Evolutionary conservation across 1,140 invertebrate species (phyloP).

Genomic region (Latrodectus geometricus): DNA sequence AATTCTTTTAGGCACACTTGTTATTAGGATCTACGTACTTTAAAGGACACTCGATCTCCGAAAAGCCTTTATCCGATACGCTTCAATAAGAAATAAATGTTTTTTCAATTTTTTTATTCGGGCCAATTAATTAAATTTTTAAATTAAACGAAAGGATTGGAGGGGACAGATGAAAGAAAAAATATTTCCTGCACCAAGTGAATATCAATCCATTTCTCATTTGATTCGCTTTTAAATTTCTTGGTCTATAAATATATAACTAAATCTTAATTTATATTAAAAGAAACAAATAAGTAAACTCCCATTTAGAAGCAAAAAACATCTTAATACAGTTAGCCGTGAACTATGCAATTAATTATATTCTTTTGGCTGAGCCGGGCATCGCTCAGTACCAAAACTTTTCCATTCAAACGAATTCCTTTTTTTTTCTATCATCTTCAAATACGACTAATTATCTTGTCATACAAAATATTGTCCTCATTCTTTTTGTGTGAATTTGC

Average conservation of each 20-base stretch:
- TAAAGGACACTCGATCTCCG: slow-evolving; percentile 28
- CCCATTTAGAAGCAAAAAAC: slow-evolving; percentile 41
- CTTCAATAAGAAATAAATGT: slow-evolving; percentile 59
- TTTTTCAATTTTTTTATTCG: slow-evolving; percentile 22
- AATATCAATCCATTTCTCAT: slow-evolving; percentile 59
- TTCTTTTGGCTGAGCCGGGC: slow-evolving; percentile 50
- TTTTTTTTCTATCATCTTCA: slow-evolving; percentile 60
- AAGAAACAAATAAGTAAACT: slow-evolving; percentile 59
- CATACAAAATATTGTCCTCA: slow-evolving; percentile 61
- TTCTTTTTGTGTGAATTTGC: slow-evolving; percentile 60
- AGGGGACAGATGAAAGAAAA: slow-evolving; percentile 7
- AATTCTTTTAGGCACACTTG: slow-evolving; percentile 56
- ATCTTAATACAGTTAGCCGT: slow-evolving; percentile 60
- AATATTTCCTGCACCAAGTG: slow-evolving; percentile 36
- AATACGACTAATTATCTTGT: slow-evolving; percentile 62
- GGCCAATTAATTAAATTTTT: slow-evolving; percentile 61
- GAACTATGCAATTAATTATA: slow-evolving; percentile 62
- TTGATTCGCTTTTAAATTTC: slow-evolving; percentile 51
- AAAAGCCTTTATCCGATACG: slow-evolving; percentile 49
- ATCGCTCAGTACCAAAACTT: slow-evolving; percentile 53
- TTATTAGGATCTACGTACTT: slow-evolving; percentile 14
- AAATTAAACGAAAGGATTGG: slow-evolving; percentile 50
- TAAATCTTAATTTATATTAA: slow-evolving; percentile 62
- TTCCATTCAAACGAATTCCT: slow-evolving; percentile 61
- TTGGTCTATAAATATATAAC: slow-evolving; percentile 59